Base-by-base conservation (phyloP, 2,113 vertebrate genomes). In the Ictalurus furcatus region DNA sequence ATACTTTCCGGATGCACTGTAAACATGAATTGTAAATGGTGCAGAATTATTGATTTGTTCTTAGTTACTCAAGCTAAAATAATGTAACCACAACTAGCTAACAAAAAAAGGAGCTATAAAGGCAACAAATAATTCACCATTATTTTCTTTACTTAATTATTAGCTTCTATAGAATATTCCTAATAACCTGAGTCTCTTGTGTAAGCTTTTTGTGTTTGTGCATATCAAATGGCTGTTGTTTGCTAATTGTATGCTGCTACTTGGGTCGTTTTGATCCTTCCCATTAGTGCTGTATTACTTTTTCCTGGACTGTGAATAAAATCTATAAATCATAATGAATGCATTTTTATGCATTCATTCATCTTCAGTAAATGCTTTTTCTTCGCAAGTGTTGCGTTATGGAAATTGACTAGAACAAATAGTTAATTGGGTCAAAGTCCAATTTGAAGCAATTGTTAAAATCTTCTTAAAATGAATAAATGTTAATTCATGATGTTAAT, bases 211-310 rank as follows among this genome's bases (percentile, higher is more conserved):
- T 67, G 28, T 67, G 28, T 67, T 67, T 67, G 28, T 67, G 11
- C n/a, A 13, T n/a, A 67, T 12, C 65, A 23, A 25, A 63, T 25
- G 61, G 25, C 25, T 21, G 61, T 7, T 63, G 61, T 25, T 63
- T 63, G 2, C 6, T 63, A 63, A 63, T 23, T 63, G 61, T 8
- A 25, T 63, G 61, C 23, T 63, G 61, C 6, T 63, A 63, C 21
- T 63, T 67, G 61, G 61, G n/a, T 0, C n/a, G 30, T 40, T 89
- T 89, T 85, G 88, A 89, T 69, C 59, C 8, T 54, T 21, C 58
- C 71, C 61, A 81, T 80, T 85, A 81, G 88, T 30, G 67, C 54
- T 61, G 54, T 69, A 34, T n/a, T 23, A 59, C 34, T 74, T 44
- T 65, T 63, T 63, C 19, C 61, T 25, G 21, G 79, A 74, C 52